Base-by-base conservation (phyloP, 2,797 vertebrate species). In the Anguilla pacifica region DNA sequence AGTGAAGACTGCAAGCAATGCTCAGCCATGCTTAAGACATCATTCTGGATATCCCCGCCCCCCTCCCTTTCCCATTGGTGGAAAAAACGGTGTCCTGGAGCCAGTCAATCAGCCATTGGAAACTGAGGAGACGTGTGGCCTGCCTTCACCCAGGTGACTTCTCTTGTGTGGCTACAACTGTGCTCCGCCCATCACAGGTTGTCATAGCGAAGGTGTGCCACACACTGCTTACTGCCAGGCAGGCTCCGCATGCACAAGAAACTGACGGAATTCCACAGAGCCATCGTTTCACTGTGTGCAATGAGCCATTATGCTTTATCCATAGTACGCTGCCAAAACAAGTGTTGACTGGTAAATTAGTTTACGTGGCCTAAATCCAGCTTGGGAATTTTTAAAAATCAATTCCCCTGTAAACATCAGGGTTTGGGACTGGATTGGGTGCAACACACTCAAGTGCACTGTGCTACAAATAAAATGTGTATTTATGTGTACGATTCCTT, bases 331-430 rank as follows among this genome's bases (percentile, higher is more conserved):
- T 3, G 10, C 51, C 6, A 51, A 51, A 51, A 51, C 51, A 51
- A 51, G 51, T 6, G 51, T 51, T 51, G 51, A 10, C 51, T 86
- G 3, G 31, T 86, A 84, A 83, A 85, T 89, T 39, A 35, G 31
- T 77, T 84, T 61, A 64, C n/a, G 39, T 49, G 64, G 35, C 85
- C 70, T 39, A 31, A 9, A 35, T 86, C 85, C 74, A 84, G 85
- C 67, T 28, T 13, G 1, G 25, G 82, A 86, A 55, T n/a, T 51
- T 87, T 87, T 67, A 79, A 11, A 61, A 55, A 61, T 86, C 82
- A 84, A 70, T 64, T 88, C 49, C 6, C 25, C 79, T 22, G 46
- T 43, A 67, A 70, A 53, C 61, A 19, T 82, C 25, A 22, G 31
- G 49, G 39, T 84, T 67, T 79, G 70, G 82, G 35, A 89, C 9